phyloP scores from a whole-genome alignment of 2,113 vertebrate genomes.

The Chaetops frenatus region DNA sequence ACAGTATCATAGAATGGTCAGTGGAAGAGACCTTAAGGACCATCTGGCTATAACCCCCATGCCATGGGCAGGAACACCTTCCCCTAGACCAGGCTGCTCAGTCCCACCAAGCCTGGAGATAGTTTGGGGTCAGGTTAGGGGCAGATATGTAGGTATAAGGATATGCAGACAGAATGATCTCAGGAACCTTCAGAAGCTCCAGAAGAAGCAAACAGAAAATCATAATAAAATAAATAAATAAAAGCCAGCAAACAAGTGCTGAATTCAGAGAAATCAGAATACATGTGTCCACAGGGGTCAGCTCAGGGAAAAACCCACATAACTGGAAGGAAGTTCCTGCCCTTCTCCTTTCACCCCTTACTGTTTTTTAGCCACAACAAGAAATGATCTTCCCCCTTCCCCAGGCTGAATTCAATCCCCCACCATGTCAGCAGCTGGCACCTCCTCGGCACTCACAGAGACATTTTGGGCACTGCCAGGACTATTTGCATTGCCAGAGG shows the following conservation, averaged over 20 bases:
- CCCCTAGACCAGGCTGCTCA: not conserved
- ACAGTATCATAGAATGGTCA: not conserved
- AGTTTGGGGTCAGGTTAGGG: not conserved
- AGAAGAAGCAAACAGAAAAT: not conserved
- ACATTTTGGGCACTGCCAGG: conserved; percentile 23
- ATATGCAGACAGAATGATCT: not conserved
- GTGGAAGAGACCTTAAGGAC: not conserved
- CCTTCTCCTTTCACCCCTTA: not conserved
- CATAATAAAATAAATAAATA: not conserved
- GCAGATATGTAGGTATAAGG: not conserved
- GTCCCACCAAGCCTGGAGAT: not conserved
- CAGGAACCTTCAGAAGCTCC: not conserved
- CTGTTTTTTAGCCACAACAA: not conserved
- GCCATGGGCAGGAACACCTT: not conserved
- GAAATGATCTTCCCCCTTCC: not conserved
- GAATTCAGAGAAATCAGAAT: not conserved
- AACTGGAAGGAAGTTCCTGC: not conserved
- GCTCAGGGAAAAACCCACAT: not conserved
- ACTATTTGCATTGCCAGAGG: not conserved
- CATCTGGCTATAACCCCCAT: not conserved
- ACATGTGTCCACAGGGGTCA: not conserved
- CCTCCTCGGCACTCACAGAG: not conserved
- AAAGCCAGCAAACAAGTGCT: not conserved
- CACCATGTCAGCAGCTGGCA: conserved; percentile 23
- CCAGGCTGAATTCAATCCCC: not conserved